Conservation (phyloP, 2,888 invertebrate genomes). For the Saturnia japonica region DNA sequence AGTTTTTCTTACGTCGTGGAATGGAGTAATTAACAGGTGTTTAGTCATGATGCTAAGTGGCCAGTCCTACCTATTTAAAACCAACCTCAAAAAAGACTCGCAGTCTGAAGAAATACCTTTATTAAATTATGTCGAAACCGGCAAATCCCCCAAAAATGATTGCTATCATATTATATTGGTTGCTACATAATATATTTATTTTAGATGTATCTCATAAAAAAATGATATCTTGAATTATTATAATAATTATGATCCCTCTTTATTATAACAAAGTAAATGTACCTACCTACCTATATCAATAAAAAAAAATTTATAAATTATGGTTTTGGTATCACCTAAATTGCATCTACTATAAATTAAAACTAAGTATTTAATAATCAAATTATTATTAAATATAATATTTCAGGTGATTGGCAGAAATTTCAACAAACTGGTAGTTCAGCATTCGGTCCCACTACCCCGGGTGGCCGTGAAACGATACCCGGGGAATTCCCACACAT, state of each 20-base stretch:
- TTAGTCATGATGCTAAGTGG: too few species aligned
- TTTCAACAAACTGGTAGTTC: neutral
- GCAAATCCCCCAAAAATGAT: too few species aligned
- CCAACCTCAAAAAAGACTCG: too few species aligned
- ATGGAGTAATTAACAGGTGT: too few species aligned
- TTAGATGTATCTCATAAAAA: neutral
- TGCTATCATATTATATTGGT: neutral
- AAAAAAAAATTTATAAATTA: neutral
- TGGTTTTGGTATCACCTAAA: neutral
- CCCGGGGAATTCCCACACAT: conserved; percentile 22
- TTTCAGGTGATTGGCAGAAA: conserved; percentile 14
- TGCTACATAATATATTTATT: neutral
- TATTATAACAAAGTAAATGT: neutral
- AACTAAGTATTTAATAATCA: neutral
- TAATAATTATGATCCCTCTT: neutral
- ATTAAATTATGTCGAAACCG: too few species aligned
- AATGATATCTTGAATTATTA: neutral
- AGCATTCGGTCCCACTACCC: neutral
- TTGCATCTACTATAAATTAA: neutral
- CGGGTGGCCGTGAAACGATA: conserved; percentile 17
- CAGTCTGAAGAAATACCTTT: too few species aligned
- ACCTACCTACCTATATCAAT: neutral
- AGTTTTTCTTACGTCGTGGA: too few species aligned
- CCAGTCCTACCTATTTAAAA: too few species aligned
- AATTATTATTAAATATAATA: neutral